Conservation (phyloP, 2,113 vertebrate genomes). For the Capricornis sumatraensis region DNA sequence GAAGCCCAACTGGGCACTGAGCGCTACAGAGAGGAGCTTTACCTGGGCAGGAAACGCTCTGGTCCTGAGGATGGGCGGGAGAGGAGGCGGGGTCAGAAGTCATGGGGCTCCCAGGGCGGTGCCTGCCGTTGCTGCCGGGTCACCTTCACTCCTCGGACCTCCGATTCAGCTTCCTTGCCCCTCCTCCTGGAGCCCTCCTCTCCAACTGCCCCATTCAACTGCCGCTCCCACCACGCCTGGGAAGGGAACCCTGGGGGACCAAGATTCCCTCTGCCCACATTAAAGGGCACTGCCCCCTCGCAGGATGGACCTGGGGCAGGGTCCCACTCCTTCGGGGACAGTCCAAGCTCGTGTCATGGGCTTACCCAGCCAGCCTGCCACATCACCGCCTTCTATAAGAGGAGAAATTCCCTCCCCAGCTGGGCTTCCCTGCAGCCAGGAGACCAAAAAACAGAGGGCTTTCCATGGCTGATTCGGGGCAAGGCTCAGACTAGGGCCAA, state of each 20-base stretch:
- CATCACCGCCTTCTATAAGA: neutral
- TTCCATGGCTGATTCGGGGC: neutral
- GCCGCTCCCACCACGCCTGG: neutral
- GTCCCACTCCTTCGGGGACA: neutral
- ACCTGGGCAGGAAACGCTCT: neutral
- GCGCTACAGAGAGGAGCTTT: neutral
- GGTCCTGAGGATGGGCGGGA: fast-evolving
- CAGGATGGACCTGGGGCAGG: fast-evolving
- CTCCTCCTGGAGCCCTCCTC: neutral
- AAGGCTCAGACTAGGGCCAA: neutral
- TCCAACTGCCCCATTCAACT: constrained; percentile 64
- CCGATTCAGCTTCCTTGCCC: neutral
- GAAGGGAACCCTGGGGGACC: constrained; percentile 38
- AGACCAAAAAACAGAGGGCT: neutral
- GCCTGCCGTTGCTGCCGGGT: neutral
- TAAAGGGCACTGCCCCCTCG: constrained; percentile 17
- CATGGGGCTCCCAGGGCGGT: fast-evolving
- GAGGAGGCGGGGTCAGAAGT: neutral
- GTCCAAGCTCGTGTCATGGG: fast-evolving
- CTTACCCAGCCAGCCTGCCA: neutral
- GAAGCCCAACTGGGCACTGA: too few species aligned
- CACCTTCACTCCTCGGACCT: neutral
- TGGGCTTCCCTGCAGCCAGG: neutral
- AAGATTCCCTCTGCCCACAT: constrained; percentile 20
- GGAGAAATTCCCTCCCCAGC: neutral